Percentiles rank a stretch among this genome's conserved stretches.
These are phyloP conservation scores for Trichogramma evanescens DNA, from an alignment of 2,888 invertebrate species.

Conservation along the genomic window DNA sequence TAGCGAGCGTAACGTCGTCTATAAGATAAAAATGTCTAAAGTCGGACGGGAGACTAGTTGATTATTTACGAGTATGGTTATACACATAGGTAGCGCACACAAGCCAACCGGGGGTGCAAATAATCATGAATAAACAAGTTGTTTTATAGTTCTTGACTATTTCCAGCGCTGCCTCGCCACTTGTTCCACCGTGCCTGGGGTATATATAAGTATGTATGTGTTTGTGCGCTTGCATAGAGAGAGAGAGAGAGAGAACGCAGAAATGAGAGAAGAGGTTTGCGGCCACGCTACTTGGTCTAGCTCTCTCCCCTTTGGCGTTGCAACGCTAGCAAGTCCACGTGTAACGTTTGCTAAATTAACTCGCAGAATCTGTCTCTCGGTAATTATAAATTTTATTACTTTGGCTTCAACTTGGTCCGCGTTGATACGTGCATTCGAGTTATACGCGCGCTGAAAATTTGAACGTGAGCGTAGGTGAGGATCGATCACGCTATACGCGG, in stretches of 20 bases:
- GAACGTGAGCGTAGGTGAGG: not conserved
- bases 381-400: conserved; percentile 39
- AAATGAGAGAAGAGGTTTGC: not conserved
- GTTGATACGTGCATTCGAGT: not conserved
- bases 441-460: not conserved
- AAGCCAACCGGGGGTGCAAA: conserved; percentile 7
- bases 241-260: not conserved
- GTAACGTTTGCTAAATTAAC: conserved; percentile 36
- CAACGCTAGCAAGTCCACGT: conserved; percentile 28
- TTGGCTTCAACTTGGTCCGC: conserved; percentile 20
- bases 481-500: not conserved
- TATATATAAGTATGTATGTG: too few species aligned
- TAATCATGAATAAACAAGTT: conserved; percentile 21
- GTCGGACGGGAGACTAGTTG: too few species aligned
- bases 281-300: not conserved
- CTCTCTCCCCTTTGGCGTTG: not conserved
- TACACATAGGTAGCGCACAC: too few species aligned
- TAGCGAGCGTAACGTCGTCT: too few species aligned
- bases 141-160: conserved; percentile 19
- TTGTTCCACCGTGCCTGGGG: too few species aligned
- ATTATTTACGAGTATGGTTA: too few species aligned
- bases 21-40: too few species aligned
- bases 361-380: conserved; percentile 30
- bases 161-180: not conserved
- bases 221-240: not conserved